A percentile compares a stretch with the other conserved stretches of the same genome.
Evolutionary conservation across 2,797 vertebrate genomes (phyloP).

Genomic region (Pseudochromis fuscus): DNA sequence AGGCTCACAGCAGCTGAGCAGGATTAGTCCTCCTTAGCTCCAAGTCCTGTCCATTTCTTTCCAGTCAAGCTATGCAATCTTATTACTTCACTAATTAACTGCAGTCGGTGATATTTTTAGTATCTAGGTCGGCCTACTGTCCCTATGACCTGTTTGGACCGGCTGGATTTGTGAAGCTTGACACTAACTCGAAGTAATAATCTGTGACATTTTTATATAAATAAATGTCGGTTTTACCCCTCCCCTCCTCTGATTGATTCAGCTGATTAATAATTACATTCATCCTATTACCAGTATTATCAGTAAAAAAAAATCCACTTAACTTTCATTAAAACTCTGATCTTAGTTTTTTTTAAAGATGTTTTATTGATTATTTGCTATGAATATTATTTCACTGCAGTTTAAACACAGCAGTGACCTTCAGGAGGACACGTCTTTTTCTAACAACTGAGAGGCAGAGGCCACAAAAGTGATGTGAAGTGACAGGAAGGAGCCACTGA

Average conservation of each 20-base stretch:
- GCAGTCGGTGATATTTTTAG: conserved; percentile 74
- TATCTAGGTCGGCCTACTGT: conserved; percentile 63
- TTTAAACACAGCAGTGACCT: conserved; percentile 53
- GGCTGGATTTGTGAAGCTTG: conserved; percentile 29
- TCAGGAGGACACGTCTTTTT: conserved; percentile 42
- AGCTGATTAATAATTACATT: conserved; percentile 20
- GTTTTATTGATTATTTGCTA: conserved; percentile 15
- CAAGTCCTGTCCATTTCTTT: conserved; percentile 63
- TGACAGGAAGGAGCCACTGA: conserved; percentile 63
- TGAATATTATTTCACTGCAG: conserved; percentile 9
- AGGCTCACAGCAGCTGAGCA: conserved; percentile 46
- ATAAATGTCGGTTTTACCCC: background rate
- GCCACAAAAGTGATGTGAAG: conserved; percentile 61
- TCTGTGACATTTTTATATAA: conserved; percentile 23
- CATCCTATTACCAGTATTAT: background rate
- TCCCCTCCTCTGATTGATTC: background rate
- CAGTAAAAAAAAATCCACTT: background rate
- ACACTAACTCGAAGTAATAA: conserved; percentile 20
- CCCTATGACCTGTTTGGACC: conserved; percentile 63
- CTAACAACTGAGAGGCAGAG: conserved; percentile 58
- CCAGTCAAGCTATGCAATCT: conserved; percentile 72
- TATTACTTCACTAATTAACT: conserved; percentile 80
- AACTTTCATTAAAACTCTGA: background rate
- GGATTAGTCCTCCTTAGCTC: conserved; percentile 53
- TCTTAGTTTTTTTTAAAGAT: background rate